Evolutionary conservation across 2,797 vertebrate genomes (phyloP), one percentile per base, ranked within the genome.

Genomic region (Spinus pinus): DNA sequence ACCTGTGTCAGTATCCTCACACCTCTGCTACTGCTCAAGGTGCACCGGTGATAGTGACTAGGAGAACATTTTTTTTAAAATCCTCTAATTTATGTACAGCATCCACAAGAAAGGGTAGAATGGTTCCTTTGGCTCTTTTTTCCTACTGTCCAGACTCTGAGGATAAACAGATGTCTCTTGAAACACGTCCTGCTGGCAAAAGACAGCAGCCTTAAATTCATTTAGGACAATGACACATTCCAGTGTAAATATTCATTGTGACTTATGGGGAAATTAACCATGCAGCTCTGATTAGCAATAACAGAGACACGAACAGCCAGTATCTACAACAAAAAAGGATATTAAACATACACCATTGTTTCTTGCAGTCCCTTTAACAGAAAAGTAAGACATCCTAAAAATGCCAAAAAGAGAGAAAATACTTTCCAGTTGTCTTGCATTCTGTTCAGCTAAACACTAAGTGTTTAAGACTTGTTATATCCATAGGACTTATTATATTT

Each of bases 211-310:
- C 73, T 90, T 95, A 93, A 94, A 94, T 88, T 95, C 77, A 56
- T 61, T 88, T 84, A 90, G 58, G 90, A 95, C 90, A 95, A 93
- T 81, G 90, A 95, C 90, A 95, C 77, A 79, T 94, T 93, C 88
- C 93, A 92, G 93, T 23, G 51, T 79, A 95, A 93, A 95, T 88
- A 94, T 79, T 90, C 88, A 69, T 90, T 90, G 77, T 62, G 70
- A 90, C 77, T 92, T 93, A 86, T 25, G 41, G 50, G 42, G 44
- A 96, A 95, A 84, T 88, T 75, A 96, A 70, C 85, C 90, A 81
- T 62, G 66, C 33, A 2, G 54, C 54, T 93, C 73, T 90, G 88
- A 95, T 81, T 81, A 95, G 80, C 39, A 79, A 73, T 62, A 91
- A 78, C 49, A 78, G 47, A 86, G 83, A 81, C 64, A 88, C 0